phyloP scores from a whole-genome alignment of 2,888 invertebrate species.

The Caenorhabditis japonica region DNA sequence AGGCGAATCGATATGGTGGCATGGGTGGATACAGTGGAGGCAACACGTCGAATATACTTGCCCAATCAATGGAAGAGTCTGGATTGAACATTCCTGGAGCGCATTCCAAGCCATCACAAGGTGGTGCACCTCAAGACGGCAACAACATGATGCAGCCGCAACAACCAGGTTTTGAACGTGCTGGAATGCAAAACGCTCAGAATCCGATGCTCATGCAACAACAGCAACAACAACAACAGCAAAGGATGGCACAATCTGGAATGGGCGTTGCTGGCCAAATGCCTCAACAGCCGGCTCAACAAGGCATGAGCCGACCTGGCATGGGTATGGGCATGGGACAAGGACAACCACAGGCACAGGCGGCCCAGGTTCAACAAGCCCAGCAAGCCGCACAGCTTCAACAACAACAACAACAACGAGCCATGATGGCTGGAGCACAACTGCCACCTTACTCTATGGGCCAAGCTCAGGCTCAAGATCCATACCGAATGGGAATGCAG shows the following conservation, averaged over 20 bases:
- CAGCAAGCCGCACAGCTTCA: conserved; percentile 16
- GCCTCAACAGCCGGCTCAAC: conserved; percentile 16
- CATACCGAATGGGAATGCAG: conserved; percentile 17
- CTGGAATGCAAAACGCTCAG: conserved; percentile 10
- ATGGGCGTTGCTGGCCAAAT: conserved; percentile 5
- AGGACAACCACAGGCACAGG: background rate
- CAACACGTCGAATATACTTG: conserved; percentile 17
- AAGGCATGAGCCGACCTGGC: conserved; percentile 17
- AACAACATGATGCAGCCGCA: background rate
- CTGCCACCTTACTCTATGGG: conserved; percentile 13
- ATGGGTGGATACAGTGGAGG: background rate
- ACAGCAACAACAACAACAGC: conserved; percentile 26
- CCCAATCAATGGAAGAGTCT: conserved; percentile 47
- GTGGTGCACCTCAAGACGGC: background rate
- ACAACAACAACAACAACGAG: conserved; percentile 8
- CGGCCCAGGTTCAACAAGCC: conserved; percentile 7
- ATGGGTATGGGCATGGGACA: conserved; percentile 2
- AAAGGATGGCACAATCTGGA: background rate
- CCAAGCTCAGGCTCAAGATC: conserved; percentile 16
- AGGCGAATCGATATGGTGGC: background rate
- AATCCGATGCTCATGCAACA: conserved; percentile 16
- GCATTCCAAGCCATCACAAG: conserved; percentile 2
- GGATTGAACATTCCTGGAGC: conserved; percentile 24
- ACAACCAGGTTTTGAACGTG: conserved; percentile 8
- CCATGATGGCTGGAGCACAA: conserved; percentile 27